phyloP scores from a whole-genome alignment of 2,888 invertebrate genomes.

The Bombyx huttoni region DNA sequence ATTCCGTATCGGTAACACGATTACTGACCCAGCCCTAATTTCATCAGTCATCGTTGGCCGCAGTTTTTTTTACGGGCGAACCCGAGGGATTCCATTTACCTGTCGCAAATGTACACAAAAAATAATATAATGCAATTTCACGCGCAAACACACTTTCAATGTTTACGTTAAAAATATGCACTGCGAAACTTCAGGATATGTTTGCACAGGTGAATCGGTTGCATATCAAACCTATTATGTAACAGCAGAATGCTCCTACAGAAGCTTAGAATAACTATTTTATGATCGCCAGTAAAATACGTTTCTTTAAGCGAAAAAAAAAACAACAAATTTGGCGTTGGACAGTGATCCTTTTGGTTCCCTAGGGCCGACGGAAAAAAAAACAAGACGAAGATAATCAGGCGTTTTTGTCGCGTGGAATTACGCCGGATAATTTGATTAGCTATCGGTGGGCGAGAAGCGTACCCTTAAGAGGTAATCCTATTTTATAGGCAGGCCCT shows the following conservation, averaged over 20 bases:
- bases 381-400: conserved; percentile 54
- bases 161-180: background rate
- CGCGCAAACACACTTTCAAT: background rate
- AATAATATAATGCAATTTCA: background rate
- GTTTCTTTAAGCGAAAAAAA: conserved; percentile 10
- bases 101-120: conserved; percentile 9
- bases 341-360: conserved; percentile 42
- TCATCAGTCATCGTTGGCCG: conserved; percentile 47
- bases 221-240: conserved; percentile 9
- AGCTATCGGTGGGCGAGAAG: conserved; percentile 54
- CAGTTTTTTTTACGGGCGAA: conserved; percentile 41
- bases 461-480: conserved; percentile 54
- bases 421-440: conserved; percentile 63
- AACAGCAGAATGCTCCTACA: background rate
- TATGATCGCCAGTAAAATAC: too few relatives aligned
- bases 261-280: too few relatives aligned
- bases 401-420: conserved; percentile 57
- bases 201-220: background rate
- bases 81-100: conserved; percentile 38
- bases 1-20: conserved; percentile 68
- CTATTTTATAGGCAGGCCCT: conserved; percentile 45
- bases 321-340: conserved; percentile 28
- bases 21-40: conserved; percentile 70
- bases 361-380: conserved; percentile 31
- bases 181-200: background rate